Conservation (phyloP, 2,888 invertebrate genomes). For the Pherbina coryleti region DNA sequence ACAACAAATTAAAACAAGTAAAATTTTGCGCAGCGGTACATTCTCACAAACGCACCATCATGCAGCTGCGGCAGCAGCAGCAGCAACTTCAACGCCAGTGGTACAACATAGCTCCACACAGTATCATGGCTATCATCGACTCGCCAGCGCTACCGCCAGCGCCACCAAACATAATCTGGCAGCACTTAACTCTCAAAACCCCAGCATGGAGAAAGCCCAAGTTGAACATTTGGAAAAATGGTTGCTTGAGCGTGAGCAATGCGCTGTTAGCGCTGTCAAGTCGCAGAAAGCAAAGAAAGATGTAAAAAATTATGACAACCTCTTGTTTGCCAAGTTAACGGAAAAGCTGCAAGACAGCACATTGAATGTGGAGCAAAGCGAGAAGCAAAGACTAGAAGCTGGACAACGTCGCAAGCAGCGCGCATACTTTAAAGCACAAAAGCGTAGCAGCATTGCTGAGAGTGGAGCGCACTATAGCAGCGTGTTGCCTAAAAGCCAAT, state of each 20-base stretch:
- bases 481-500: constrained; percentile 44
- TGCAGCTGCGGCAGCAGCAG: constrained; percentile 41
- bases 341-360: constrained; percentile 65
- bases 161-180: constrained; percentile 60
- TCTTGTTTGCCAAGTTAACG: constrained; percentile 66
- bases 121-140: constrained; percentile 59
- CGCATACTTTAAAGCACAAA: constrained; percentile 41
- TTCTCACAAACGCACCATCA: constrained; percentile 42
- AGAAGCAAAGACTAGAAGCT: constrained; percentile 49
- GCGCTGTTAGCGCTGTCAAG: constrained; percentile 37
- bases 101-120: constrained; percentile 56
- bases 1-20: constrained; percentile 54
- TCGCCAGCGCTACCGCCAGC: constrained; percentile 40
- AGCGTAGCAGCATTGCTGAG: constrained; percentile 39
- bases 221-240: constrained; percentile 72
- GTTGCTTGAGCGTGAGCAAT: constrained; percentile 63
- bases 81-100: not conserved
- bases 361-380: constrained; percentile 37
- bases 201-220: constrained; percentile 57
- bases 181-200: constrained; percentile 57
- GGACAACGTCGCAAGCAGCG: constrained; percentile 57
- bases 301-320: constrained; percentile 66
- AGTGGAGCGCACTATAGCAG: constrained; percentile 41
- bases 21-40: constrained; percentile 50
- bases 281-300: constrained; percentile 59